These are phyloP conservation scores for Lasioglossum lativentre DNA, from an alignment of 2,888 invertebrate genomes.

Conservation along the genomic window DNA sequence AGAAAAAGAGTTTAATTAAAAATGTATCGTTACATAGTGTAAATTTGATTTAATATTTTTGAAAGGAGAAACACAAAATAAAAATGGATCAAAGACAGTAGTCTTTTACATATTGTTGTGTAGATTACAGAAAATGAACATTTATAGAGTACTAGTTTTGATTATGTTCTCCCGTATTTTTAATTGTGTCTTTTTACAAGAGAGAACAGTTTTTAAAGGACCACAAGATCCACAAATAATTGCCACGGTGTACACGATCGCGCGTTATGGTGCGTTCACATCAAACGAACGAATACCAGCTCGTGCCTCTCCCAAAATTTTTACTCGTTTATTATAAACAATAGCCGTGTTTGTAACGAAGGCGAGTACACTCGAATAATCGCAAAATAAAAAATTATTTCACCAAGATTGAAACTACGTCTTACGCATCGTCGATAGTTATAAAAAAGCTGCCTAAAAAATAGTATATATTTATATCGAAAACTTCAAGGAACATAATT, in stretches of 20 bases:
- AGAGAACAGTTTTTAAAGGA: not conserved
- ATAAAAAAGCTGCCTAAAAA: no score
- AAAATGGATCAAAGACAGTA: not conserved
- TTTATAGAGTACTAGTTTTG: no score
- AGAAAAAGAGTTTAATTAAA: not conserved
- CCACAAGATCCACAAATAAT: not conserved
- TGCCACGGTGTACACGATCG: not conserved
- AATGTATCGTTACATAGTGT: not conserved
- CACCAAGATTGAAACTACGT: no score
- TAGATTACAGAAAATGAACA: not conserved
- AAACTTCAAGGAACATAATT: not conserved
- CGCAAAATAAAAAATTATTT: not conserved
- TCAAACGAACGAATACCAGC: not conserved
- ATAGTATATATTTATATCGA: no score
- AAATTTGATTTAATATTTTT: not conserved
- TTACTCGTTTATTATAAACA: not conserved
- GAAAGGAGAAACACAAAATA: not conserved
- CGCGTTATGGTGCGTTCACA: not conserved
- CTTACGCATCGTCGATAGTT: no score
- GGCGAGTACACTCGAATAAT: not conserved
- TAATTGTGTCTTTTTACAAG: not conserved
- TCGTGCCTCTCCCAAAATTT: not conserved
- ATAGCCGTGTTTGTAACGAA: not conserved
- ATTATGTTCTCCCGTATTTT: not conserved
- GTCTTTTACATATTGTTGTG: not conserved